A percentile compares a stretch with the other conserved stretches of the same genome.
phyloP scores from a whole-genome alignment of 1,140 invertebrate species.

The Lutraria rhynchaena region DNA sequence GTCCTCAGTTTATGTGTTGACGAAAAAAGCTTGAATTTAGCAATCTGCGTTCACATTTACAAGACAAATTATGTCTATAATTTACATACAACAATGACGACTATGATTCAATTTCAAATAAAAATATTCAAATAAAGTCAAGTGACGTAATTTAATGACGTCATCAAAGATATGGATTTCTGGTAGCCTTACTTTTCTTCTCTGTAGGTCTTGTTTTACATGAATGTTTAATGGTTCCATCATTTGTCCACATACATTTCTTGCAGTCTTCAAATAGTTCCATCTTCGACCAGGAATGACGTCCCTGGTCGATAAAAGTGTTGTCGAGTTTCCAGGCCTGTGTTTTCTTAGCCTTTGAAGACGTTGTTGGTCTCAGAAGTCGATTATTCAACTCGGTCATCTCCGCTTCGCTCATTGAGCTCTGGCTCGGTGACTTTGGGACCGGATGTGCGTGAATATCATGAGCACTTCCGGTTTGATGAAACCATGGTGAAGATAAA shows the following conservation, averaged over 20 bases:
- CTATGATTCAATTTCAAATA: no score
- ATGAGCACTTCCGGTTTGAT: slow-evolving; percentile 60
- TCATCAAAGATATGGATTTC: slow-evolving; percentile 35
- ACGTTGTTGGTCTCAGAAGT: slow-evolving; percentile 65
- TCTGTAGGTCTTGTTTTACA: slow-evolving; percentile 70
- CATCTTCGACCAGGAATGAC: slow-evolving; percentile 76
- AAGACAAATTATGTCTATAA: no score
- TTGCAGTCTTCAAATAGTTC: slow-evolving; percentile 74
- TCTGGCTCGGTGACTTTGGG: slow-evolving; percentile 30
- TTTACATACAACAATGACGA: no score
- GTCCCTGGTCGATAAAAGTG: slow-evolving; percentile 69
- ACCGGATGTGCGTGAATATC: slow-evolving; percentile 55
- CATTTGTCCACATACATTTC: slow-evolving; percentile 73
- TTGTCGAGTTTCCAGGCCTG: slow-evolving; percentile 72
- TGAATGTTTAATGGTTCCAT: slow-evolving; percentile 61
- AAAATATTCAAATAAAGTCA: no score
- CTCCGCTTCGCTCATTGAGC: slow-evolving; percentile 67
- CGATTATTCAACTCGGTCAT: slow-evolving; percentile 68
- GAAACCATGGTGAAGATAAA: slow-evolving; percentile 69
- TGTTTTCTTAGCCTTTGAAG: slow-evolving; percentile 66
- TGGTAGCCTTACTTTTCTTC: slow-evolving; percentile 29
- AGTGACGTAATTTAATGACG: no score
- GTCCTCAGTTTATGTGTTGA: no score
- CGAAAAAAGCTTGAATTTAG: no score
- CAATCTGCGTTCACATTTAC: no score